These are phyloP conservation scores for Manduca sexta DNA, from an alignment of 1,140 invertebrate genomes.

Conservation along the genomic window DNA sequence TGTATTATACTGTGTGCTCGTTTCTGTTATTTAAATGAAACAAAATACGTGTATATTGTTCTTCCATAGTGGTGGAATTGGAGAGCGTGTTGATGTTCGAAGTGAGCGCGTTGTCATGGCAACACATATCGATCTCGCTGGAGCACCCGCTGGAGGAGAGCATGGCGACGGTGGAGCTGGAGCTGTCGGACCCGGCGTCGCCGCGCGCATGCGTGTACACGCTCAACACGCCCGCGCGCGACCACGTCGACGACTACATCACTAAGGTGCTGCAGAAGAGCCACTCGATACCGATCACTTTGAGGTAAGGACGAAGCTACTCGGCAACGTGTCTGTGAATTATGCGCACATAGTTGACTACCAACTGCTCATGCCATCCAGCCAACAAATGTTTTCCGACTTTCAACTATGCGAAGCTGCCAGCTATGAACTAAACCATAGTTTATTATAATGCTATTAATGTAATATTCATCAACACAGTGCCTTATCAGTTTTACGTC, in stretches of 20 bases:
- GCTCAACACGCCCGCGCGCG: conserved; percentile 61
- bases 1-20: no score
- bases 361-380: no score
- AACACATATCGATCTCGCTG: conserved; percentile 91
- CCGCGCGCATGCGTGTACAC: conserved; percentile 75
- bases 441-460: no score
- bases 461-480: no score
- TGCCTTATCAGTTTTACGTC: no score
- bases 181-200: conserved; percentile 85
- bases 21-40: no score
- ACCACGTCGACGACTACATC: conserved; percentile 83
- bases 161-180: conserved; percentile 93
- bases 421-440: no score
- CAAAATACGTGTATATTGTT: neutral
- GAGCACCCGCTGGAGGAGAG: conserved; percentile 95
- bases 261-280: conserved; percentile 92
- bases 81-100: conserved; percentile 92
- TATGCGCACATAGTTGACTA: no score
- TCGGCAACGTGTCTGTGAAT: no score
- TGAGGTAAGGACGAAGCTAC: conserved; percentile 61
- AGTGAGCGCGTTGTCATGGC: conserved; percentile 90
- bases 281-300: conserved; percentile 92
- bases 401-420: no score
- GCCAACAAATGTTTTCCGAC: no score
- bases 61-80: conserved; percentile 73